Evolutionary conservation across 1,140 invertebrate genomes (phyloP).

Genomic region (Diachasmimorpha longicaudata): DNA sequence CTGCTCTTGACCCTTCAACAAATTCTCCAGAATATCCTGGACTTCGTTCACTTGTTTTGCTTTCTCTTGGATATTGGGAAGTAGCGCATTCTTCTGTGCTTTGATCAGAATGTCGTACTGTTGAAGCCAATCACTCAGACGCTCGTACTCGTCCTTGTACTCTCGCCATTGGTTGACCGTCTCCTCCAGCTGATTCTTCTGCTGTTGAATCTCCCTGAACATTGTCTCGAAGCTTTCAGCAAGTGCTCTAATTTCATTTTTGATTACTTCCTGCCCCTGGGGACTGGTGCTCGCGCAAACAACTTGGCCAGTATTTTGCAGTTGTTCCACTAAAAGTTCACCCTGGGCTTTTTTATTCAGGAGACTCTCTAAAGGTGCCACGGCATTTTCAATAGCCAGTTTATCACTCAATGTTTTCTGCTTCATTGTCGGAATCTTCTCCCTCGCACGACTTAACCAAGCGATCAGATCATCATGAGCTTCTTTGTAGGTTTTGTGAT

Average conservation of each 20-base stretch:
- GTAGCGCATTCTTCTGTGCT: constrained; percentile 84
- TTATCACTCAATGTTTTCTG: constrained; percentile 86
- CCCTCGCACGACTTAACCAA: constrained; percentile 84
- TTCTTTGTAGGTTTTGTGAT: constrained; percentile 88
- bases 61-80: constrained; percentile 84
- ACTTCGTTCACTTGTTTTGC: constrained; percentile 83
- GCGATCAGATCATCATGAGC: constrained; percentile 85
- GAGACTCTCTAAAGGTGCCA: constrained; percentile 83
- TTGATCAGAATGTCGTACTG: constrained; percentile 92
- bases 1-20: constrained; percentile 82
- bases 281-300: constrained; percentile 81
- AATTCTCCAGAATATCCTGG: constrained; percentile 75
- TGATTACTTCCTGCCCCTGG: constrained; percentile 80
- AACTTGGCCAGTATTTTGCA: constrained; percentile 85
- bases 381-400: constrained; percentile 85
- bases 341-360: constrained; percentile 91
- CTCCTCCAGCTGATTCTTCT: constrained; percentile 83
- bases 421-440: constrained; percentile 87
- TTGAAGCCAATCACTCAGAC: constrained; percentile 91
- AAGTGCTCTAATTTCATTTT: constrained; percentile 82
- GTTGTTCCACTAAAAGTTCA: constrained; percentile 83
- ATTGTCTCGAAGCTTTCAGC: constrained; percentile 84
- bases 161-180: constrained; percentile 85
- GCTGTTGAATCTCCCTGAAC: constrained; percentile 84
- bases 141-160: constrained; percentile 92